Evolutionary conservation across 2,113 vertebrate species (phyloP), one percentile per base, ranked within the genome.

Genomic region (Narcine bancroftii): DNA sequence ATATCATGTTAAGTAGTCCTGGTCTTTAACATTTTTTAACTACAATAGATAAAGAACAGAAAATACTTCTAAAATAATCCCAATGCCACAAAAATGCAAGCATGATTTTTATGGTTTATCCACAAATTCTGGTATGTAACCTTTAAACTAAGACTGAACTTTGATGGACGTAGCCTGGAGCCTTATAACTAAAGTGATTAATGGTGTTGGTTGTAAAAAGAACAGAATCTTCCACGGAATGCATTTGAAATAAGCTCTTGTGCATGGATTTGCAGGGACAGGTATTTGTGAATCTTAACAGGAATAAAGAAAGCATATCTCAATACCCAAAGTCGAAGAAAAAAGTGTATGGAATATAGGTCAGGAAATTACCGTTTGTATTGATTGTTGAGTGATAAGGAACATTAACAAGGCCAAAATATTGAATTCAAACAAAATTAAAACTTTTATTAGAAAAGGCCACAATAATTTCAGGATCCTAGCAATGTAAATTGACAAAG

Each of bases 101-200:
- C 13, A 60, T 21, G n/a, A n/a, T 36, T 69, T 91, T 91, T 91
- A 69, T 47, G 71, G 21, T 13, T 19, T 10, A 6, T 91, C 45
- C 79, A 93, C 71, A 13, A 63, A 94, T 92, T 92, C 93, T 94
- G 93, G 94, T 93, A 96, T 96, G 94, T 91, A 93, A 92, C 93
- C 93, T 93, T 29, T 94, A 93, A 91, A 91, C 89, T 33, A 45
- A 93, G 93, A 93, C 93, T 92, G 15, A 60, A 60, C 83, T 87
- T 92, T 94, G 92, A 92, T 39, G 79, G 95, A 93, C 92, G 72
- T 65, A 93, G 75, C 93, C 93, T 36, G 50, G 93, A 93, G 94
- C 92, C 71, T 87, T 79, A 92, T 93, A 93, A 93, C 29, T 4
- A 66, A 93, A 83, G 93, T 93, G 93, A 94, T 93, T 94, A 95